These are phyloP conservation scores for Lycaon pictus DNA, from an alignment of 2,113 vertebrate genomes.

Conservation along the genomic window DNA sequence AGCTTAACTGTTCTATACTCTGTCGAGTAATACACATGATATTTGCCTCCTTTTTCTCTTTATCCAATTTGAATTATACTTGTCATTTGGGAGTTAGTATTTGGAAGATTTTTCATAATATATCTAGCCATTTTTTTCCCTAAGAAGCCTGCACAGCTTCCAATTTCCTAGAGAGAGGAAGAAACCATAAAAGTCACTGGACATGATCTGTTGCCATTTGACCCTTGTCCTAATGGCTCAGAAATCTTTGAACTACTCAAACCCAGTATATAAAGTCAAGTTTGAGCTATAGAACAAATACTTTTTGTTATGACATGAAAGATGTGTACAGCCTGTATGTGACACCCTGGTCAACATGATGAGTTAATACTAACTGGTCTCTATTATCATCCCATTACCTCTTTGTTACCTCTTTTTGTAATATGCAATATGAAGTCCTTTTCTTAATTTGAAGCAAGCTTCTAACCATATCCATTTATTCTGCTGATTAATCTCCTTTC, in stretches of 20 bases:
- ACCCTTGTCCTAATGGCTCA: not conserved
- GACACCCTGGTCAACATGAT: not conserved
- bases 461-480: conserved; percentile 58
- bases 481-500: conserved; percentile 33
- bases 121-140: not conserved
- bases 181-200: not conserved
- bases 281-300: conserved; percentile 27
- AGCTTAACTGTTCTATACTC: not conserved
- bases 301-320: not conserved
- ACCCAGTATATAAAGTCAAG: not conserved
- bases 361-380: not conserved
- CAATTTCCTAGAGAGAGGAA: not conserved
- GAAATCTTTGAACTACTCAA: conserved; percentile 11
- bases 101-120: not conserved
- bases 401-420: not conserved
- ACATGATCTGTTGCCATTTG: not conserved
- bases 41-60: conserved; percentile 31
- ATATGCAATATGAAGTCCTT: not conserved
- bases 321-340: not conserved
- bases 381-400: not conserved
- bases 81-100: not conserved
- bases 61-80: not conserved
- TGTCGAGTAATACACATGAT: not conserved
- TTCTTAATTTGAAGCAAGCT: not conserved
- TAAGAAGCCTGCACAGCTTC: not conserved